phyloP scores from a whole-genome alignment of 1,140 invertebrate species.

The Drosophila santomea region DNA sequence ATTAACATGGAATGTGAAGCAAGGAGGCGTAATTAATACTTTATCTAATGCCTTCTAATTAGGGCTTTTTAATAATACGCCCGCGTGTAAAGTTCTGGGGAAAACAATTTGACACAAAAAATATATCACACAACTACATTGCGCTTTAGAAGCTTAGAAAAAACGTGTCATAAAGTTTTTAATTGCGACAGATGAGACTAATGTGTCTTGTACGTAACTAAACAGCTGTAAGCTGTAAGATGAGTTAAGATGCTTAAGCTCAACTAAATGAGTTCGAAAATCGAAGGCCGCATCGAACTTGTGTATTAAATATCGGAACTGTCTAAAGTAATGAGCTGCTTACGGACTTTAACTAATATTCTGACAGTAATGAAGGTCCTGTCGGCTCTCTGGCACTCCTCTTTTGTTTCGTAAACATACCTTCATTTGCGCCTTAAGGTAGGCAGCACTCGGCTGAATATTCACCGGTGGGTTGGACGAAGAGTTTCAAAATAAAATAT shows the following conservation, averaged over 20 bases:
- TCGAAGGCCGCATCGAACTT: neutral
- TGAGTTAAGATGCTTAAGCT: too few relatives aligned
- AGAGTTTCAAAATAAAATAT: slow-evolving; percentile 57
- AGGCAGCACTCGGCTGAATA: slow-evolving; percentile 44
- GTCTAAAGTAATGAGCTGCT: slow-evolving; percentile 10
- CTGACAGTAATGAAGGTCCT: neutral
- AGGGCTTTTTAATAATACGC: neutral
- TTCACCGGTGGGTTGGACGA: neutral
- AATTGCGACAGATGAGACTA: too few relatives aligned
- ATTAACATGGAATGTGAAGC: neutral
- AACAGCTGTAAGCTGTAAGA: too few relatives aligned
- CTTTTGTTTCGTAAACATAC: slow-evolving; percentile 55
- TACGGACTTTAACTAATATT: slow-evolving; percentile 11
- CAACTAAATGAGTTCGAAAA: neutral
- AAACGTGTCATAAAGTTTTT: too few relatives aligned
- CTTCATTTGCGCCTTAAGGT: slow-evolving; percentile 72
- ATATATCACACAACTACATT: too few relatives aligned
- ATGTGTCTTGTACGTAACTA: too few relatives aligned
- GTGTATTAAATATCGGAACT: neutral
- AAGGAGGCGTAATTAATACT: slow-evolving; percentile 23
- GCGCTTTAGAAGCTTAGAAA: too few relatives aligned
- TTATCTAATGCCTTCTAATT: slow-evolving; percentile 45
- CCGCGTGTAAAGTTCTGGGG: too few relatives aligned
- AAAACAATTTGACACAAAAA: too few relatives aligned
- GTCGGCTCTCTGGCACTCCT: neutral